Evolutionary conservation across 2,888 invertebrate genomes (phyloP).

Genomic region (Eupsilia transversa): DNA sequence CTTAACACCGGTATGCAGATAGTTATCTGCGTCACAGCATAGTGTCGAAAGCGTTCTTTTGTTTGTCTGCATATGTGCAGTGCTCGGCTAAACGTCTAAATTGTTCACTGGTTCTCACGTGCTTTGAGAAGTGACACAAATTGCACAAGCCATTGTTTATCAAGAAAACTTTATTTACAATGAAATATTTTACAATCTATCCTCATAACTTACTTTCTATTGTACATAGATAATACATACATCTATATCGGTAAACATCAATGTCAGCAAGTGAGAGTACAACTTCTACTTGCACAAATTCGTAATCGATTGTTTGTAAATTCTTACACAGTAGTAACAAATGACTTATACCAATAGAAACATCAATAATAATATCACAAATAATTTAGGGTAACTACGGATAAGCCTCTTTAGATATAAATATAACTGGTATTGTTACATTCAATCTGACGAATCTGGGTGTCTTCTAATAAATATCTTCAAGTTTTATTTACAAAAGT

Average conservation of each 20-base stretch:
- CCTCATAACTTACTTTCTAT: conserved; percentile 83
- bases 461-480: conserved; percentile 50
- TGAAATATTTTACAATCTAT: conserved; percentile 88
- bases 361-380: conserved; percentile 87
- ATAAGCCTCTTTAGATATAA: conserved; percentile 81
- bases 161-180: conserved; percentile 89
- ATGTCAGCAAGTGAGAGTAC: conserved; percentile 64
- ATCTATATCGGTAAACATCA: conserved; percentile 72
- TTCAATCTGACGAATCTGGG: conserved; percentile 48
- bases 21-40: conserved; percentile 59
- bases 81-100: conserved; percentile 70
- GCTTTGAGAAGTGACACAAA: conserved; percentile 79
- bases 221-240: conserved; percentile 77
- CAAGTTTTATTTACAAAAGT: conserved; percentile 64
- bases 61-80: conserved; percentile 66
- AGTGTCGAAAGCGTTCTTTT: conserved; percentile 70
- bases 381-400: conserved; percentile 89
- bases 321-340: conserved; percentile 59
- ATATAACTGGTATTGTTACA: conserved; percentile 57
- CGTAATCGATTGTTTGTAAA: conserved; percentile 57
- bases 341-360: conserved; percentile 70
- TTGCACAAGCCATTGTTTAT: conserved; percentile 82
- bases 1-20: conserved; percentile 52
- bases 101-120: conserved; percentile 77
- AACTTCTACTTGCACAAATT: conserved; percentile 55